These are phyloP conservation scores for Pyrocephalus nanus DNA, from an alignment of 2,797 vertebrate species.

Conservation along the genomic window DNA sequence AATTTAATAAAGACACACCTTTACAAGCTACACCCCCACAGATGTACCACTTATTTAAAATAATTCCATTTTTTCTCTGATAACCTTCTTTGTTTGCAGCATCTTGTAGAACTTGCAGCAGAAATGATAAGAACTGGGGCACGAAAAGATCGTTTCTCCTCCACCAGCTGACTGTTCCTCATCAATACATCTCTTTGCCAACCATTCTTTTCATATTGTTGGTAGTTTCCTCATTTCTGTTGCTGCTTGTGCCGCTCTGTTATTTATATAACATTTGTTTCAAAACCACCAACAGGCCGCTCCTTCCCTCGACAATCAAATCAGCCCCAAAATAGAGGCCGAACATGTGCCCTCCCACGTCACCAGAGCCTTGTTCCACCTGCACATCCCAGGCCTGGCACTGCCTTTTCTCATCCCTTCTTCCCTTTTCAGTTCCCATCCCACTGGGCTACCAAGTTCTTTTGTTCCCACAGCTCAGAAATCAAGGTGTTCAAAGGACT, in stretches of 20 bases:
- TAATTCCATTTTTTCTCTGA: neutral
- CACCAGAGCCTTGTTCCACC: neutral
- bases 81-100: neutral
- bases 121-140: neutral
- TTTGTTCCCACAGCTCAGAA: slow-evolving; percentile 23
- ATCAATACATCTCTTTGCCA: neutral
- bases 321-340: neutral
- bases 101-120: neutral
- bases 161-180: neutral
- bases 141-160: neutral
- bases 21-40: neutral
- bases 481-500: neutral
- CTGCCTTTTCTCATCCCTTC: neutral
- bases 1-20: slow-evolving; percentile 62
- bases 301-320: slow-evolving; percentile 1
- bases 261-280: slow-evolving; percentile 15
- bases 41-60: neutral
- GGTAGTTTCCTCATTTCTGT: neutral
- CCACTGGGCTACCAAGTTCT: neutral
- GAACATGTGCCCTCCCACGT: neutral
- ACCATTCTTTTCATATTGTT: neutral
- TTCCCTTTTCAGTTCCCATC: neutral
- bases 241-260: slow-evolving; percentile 10
- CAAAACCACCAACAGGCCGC: neutral
- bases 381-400: neutral